These are phyloP conservation scores for Seriola quinqueradiata DNA, from an alignment of 2,113 vertebrate species.

Conservation along the genomic window DNA sequence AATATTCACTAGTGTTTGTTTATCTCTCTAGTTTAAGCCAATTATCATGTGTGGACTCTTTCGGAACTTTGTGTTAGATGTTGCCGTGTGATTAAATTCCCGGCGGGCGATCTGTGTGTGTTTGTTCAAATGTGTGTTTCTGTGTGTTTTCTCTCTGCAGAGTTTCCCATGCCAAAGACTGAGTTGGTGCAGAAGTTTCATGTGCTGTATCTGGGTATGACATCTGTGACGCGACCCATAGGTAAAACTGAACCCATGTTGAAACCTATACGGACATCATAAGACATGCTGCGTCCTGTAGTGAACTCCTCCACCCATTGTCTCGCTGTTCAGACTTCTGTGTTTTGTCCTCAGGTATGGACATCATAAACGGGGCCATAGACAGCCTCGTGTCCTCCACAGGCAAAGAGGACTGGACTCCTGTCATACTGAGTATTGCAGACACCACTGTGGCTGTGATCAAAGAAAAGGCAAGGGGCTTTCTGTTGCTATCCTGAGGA, in stretches of 20 bases:
- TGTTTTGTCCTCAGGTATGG: slow-evolving; percentile 89
- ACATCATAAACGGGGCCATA: slow-evolving; percentile 94
- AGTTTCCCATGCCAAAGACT: slow-evolving; percentile 99
- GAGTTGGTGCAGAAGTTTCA: slow-evolving; percentile 98
- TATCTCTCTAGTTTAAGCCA: slow-evolving; percentile 59
- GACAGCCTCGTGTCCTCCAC: slow-evolving; percentile 90
- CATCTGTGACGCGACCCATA: slow-evolving; percentile 91
- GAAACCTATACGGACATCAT: not conserved
- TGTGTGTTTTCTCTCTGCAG: slow-evolving; percentile 80
- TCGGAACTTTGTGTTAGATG: slow-evolving; percentile 53
- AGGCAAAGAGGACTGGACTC: slow-evolving; percentile 92
- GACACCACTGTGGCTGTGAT: slow-evolving; percentile 96
- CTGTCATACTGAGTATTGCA: slow-evolving; percentile 95
- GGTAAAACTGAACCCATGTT: slow-evolving; percentile 83
- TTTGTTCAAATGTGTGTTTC: not conserved
- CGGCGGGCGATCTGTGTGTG: not conserved
- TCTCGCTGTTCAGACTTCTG: not conserved
- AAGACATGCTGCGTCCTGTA: not conserved
- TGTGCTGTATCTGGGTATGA: slow-evolving; percentile 94
- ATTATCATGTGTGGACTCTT: slow-evolving; percentile 59
- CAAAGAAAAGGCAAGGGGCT: slow-evolving; percentile 89
- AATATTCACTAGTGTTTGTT: slow-evolving; percentile 74
- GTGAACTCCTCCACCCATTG: not conserved
- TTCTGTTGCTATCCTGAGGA: not conserved
- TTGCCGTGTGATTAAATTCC: slow-evolving; percentile 40